phyloP scores from a whole-genome alignment of 2,888 invertebrate genomes.

The Ormyrus pomaceus region DNA sequence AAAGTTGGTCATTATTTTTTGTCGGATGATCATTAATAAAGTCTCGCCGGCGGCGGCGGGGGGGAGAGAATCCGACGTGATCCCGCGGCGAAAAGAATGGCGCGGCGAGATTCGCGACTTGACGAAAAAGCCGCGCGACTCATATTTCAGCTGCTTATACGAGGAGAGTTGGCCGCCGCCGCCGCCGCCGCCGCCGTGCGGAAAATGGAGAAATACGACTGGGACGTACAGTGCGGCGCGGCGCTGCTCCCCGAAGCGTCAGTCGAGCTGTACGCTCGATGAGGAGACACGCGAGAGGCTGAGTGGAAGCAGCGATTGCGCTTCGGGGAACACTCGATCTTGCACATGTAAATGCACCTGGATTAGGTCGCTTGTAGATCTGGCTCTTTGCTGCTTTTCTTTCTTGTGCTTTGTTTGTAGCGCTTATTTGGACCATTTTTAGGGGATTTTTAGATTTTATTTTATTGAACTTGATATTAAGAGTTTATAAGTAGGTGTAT shows the following conservation, averaged over 20 bases:
- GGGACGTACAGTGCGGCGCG: not conserved
- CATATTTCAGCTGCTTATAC: constrained; percentile 61
- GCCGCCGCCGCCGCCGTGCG: not conserved
- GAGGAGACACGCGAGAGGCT: no score
- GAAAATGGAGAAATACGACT: not conserved
- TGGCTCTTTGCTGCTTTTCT: no score
- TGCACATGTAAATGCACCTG: no score
- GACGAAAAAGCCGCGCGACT: constrained; percentile 43
- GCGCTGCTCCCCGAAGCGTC: not conserved
- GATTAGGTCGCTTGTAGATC: no score
- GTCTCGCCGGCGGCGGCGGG: constrained; percentile 1
- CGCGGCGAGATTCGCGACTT: constrained; percentile 25
- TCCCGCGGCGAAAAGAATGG: constrained; percentile 15
- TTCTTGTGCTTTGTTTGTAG: no score
- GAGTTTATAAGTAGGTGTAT: no score
- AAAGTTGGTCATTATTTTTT: constrained; percentile 57
- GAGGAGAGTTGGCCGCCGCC: constrained; percentile 51
- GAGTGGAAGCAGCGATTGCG: no score
- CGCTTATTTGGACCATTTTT: no score
- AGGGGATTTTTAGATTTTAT: no score
- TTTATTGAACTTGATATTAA: no score
- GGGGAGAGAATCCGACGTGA: constrained; percentile 18
- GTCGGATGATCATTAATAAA: constrained; percentile 65
- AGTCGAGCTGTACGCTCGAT: not conserved
- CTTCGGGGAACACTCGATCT: no score